phyloP scores from a whole-genome alignment of 2,797 vertebrate species.

The Hippocampus kuda region DNA sequence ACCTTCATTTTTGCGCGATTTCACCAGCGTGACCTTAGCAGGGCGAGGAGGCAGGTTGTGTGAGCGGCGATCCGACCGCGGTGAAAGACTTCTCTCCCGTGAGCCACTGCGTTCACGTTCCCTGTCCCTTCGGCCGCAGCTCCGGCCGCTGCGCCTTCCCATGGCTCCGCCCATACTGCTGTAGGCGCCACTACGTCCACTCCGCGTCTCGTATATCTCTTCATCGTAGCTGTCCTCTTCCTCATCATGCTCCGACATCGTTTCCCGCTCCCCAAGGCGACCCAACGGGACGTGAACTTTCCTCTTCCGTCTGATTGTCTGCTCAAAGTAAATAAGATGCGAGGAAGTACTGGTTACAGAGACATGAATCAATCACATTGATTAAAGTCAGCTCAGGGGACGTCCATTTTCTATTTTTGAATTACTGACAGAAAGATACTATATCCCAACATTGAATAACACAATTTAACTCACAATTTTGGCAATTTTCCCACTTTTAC shows the following conservation, averaged over 20 bases:
- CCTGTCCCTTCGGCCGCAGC: conserved; percentile 57
- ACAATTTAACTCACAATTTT: conserved; percentile 81
- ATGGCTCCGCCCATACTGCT: conserved; percentile 70
- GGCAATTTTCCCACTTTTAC: conserved; percentile 98
- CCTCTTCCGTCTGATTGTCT: conserved; percentile 96
- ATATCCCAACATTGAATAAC: conserved; percentile 1
- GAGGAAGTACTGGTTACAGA: neutral
- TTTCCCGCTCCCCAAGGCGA: conserved; percentile 82
- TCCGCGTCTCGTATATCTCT: conserved; percentile 81
- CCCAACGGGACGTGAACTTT: conserved; percentile 89
- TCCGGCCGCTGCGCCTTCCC: conserved; percentile 71
- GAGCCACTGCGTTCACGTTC: conserved; percentile 82
- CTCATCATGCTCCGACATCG: conserved; percentile 86
- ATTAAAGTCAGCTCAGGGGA: neutral
- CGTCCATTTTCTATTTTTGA: neutral
- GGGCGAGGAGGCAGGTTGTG: conserved; percentile 86
- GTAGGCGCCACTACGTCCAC: conserved; percentile 70
- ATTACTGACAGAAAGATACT: neutral
- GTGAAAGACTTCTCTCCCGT: conserved; percentile 87
- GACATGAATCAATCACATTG: neutral
- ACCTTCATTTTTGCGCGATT: conserved; percentile 98
- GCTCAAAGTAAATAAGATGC: conserved; percentile 21
- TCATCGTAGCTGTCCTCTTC: conserved; percentile 96
- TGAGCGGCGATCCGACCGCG: conserved; percentile 83
- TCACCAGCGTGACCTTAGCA: conserved; percentile 93